phyloP scores from a whole-genome alignment of 2,113 vertebrate genomes.

The Corapipo altera region DNA sequence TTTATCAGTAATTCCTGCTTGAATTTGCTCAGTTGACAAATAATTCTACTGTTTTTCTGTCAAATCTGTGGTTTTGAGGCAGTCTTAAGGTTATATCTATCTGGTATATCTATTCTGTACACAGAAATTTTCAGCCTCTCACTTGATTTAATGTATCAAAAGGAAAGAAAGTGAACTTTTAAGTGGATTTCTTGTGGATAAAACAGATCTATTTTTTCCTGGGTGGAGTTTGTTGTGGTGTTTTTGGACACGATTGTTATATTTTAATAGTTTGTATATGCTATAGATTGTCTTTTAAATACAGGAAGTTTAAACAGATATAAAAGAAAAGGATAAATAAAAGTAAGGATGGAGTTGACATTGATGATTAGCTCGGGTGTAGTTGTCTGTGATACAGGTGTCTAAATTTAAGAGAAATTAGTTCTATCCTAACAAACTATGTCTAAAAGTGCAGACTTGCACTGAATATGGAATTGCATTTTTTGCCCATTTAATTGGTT shows the following conservation, averaged over 20 bases:
- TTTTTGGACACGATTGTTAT: rapidly evolving
- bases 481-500: neutral
- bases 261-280: neutral
- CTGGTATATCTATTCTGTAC: neutral
- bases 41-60: neutral
- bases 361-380: neutral
- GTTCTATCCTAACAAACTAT: neutral
- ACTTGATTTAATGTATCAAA: neutral
- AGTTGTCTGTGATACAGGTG: neutral
- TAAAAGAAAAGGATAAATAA: neutral
- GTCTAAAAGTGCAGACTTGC: neutral
- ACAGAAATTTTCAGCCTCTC: neutral
- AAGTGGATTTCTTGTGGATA: neutral
- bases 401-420: neutral
- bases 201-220: neutral
- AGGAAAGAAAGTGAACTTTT: neutral
- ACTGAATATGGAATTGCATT: neutral
- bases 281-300: neutral
- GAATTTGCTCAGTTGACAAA: neutral
- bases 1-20: neutral
- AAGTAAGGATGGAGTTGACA: neutral
- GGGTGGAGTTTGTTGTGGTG: rapidly evolving
- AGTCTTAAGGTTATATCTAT: neutral
- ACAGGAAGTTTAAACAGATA: neutral
- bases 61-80: neutral